A percentile compares a stretch with the other conserved stretches of the same genome.
These are phyloP conservation scores for Orussus abietinus DNA, from an alignment of 1,140 invertebrate species.

Conservation along the genomic window DNA sequence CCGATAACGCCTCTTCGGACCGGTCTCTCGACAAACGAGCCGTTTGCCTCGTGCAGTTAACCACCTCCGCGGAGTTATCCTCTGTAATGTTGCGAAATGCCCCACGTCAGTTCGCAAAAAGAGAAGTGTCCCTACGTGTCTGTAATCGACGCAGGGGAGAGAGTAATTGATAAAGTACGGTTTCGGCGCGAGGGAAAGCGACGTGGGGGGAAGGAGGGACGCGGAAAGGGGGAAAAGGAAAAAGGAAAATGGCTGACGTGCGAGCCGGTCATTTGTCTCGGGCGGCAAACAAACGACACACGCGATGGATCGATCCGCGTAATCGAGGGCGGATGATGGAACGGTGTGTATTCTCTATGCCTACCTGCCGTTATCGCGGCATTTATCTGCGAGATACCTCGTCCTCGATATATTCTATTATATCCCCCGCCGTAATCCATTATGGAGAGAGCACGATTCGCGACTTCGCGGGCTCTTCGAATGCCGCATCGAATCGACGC, in stretches of 20 bases:
- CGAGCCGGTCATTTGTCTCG: conserved; percentile 22
- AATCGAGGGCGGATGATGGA: conserved; percentile 36
- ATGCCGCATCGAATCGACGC: no score
- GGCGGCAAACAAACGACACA: conserved; percentile 22
- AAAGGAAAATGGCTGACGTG: conserved; percentile 24
- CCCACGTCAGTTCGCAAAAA: conserved; percentile 11
- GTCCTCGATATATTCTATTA: conserved; percentile 31
- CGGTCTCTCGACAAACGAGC: no score
- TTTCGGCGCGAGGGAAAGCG: conserved; percentile 3
- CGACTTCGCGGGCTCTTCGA: no score
- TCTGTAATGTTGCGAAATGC: no score
- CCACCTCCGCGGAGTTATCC: no score
- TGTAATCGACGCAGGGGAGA: no score
- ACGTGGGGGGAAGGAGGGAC: conserved; percentile 2
- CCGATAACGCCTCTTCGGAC: no score
- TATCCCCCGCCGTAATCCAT: conserved; percentile 28
- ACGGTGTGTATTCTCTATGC: conserved; percentile 26
- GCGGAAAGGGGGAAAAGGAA: conserved; percentile 9
- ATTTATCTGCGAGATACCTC: conserved; percentile 31
- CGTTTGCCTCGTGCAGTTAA: no score
- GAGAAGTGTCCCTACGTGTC: no score
- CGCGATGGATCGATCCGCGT: conserved; percentile 36
- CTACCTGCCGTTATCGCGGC: conserved; percentile 32
- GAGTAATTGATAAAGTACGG: no score
- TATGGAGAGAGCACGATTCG: conserved; percentile 10